Evolutionary conservation across 2,797 vertebrate species (phyloP), one percentile per base, ranked within the genome.

Genomic region (Tachyglossus aculeatus): DNA sequence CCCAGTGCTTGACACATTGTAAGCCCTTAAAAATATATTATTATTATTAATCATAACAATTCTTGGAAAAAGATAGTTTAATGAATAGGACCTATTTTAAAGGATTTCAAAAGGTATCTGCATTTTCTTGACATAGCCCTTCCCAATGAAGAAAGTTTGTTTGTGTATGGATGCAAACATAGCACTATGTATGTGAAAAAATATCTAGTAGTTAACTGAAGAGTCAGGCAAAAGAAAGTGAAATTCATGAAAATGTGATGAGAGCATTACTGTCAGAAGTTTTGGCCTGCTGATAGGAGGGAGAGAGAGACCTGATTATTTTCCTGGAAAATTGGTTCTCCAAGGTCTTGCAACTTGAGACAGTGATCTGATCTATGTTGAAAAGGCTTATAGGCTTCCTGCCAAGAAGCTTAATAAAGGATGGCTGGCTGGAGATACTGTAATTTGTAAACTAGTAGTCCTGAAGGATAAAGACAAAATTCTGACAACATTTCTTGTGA

Each of bases 381-480:
- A 72, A 85, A 71, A 81, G n/a, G 4, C 36, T 71, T 56, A 15
- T 1, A 64, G 38, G n/a, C 29, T 65, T 64, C 59, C 34, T 74
- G 9, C 13, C 29, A 65, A 54, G 38, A 27, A 55, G 8, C 6
- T 56, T 70, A 71, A 51, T 22, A 45, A 63, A 65, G 18, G 31
- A 34, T 22, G 64, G 1, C 7, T 59, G 7, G 24, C 21, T 13
- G 15, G 29, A 55, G 12, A 1, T 54, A 44, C 29, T 72, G n/a
- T 27, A 18, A 9, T 50, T 37, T 74, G 22, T 67, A 71, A 78
- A 34, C 19, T 34, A 10, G 16, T 57, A 50, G 53, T 61, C 58
- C 70, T 75, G n/a, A 33, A 27, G 22, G 7, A 69, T 31, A 36
- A 47, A 81, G 61, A 39, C 57, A 32, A 59, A 64, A 3, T 19